Percentiles rank a stretch among this genome's conserved stretches.
Conservation (phyloP, 2,888 invertebrate species). For the Aleiodes testaceus region DNA sequence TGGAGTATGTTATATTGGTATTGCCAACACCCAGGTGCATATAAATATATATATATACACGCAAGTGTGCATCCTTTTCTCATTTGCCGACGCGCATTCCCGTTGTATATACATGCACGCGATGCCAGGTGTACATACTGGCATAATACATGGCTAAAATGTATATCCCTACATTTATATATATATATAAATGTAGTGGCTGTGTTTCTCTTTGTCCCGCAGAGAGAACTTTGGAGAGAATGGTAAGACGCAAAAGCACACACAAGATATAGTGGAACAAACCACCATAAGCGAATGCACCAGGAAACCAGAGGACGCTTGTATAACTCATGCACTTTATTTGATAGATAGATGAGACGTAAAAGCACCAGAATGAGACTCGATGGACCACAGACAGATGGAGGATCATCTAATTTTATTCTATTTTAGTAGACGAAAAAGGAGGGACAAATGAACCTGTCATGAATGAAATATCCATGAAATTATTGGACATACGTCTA, state of each 20-base stretch:
- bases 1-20: constrained; percentile 9
- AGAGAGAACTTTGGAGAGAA: constrained; percentile 5
- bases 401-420: background rate
- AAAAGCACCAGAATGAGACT: background rate
- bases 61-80: constrained; percentile 31
- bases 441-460: no score
- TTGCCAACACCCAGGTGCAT: constrained; percentile 32
- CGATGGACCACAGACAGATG: constrained; percentile 5
- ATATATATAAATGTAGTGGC: background rate
- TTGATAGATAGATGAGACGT: constrained; percentile 25
- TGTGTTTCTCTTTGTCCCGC: constrained; percentile 32
- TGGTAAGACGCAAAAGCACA: background rate
- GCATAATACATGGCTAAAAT: constrained; percentile 20
- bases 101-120: constrained; percentile 23
- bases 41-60: constrained; percentile 31
- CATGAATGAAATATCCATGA: no score
- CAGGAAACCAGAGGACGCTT: background rate
- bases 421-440: no score
- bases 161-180: background rate
- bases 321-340: constrained; percentile 14
- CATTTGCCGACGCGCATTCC: constrained; percentile 34
- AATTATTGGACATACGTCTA: no score
- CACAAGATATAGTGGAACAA: constrained; percentile 1
- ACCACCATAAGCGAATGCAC: background rate
- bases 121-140: constrained; percentile 39